Evolutionary conservation across 2,113 vertebrate genomes (phyloP).

Genomic region (cattle (Bos taurus)): ARS-UCD2.0 NC_037340.1:62564001-62564500

Average conservation of each 20-base stretch:
- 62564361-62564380: neutral
- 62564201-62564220: neutral
- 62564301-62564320: neutral
- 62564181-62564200: neutral
- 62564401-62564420: neutral
- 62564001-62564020: fast-evolving
- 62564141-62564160: neutral
- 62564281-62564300: neutral
- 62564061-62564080: neutral
- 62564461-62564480: neutral
- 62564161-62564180: neutral
- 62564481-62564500: neutral
- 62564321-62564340: neutral
- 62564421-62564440: neutral
- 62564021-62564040: fast-evolving
- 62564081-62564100: neutral
- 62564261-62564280: neutral
- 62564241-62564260: neutral
- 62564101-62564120: neutral
- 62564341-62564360: neutral
- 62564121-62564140: neutral
- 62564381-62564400: neutral
- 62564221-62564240: neutral
- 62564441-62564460: neutral
- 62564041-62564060: neutral